Evolutionary conservation across 2,113 vertebrate genomes (phyloP).

Genomic region (Upupa epops): DNA sequence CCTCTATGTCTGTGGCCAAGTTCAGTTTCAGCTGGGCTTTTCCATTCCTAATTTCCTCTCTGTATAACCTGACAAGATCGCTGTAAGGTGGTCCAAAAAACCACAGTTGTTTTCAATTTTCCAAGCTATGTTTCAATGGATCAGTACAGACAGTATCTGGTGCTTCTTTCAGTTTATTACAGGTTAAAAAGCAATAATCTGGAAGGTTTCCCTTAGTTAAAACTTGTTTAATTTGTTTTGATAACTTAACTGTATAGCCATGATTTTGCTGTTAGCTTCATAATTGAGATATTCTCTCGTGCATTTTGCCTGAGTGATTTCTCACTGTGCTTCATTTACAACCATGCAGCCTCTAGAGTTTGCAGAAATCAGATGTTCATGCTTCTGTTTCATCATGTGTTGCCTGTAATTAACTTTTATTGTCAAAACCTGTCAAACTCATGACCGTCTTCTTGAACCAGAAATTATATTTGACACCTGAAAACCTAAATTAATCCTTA

Average conservation of each 20-base stretch:
- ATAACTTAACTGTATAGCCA: background rate
- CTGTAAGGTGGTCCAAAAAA: background rate
- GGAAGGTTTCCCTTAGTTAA: background rate
- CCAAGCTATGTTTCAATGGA: background rate
- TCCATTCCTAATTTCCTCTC: too few species aligned
- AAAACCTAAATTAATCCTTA: constrained; percentile 27
- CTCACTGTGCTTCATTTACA: constrained; percentile 36
- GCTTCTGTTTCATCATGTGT: constrained; percentile 13
- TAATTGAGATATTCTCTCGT: constrained; percentile 32
- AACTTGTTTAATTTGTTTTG: background rate
- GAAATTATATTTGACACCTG: background rate
- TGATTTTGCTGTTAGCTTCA: constrained; percentile 15
- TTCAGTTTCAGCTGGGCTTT: too few species aligned
- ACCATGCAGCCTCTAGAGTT: background rate
- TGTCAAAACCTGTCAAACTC: constrained; percentile 35
- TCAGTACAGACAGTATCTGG: background rate
- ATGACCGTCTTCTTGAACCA: constrained; percentile 4
- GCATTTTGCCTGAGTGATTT: constrained; percentile 32
- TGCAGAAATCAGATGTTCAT: constrained; percentile 40
- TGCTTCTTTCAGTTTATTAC: background rate
- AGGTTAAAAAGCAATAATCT: background rate
- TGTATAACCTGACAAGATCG: too few species aligned
- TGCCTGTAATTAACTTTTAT: constrained; percentile 47
- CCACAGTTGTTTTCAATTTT: background rate
- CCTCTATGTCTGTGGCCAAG: too few species aligned